Conservation (phyloP, 1,140 invertebrate species). For the Tetragnatha versicolor region DNA sequence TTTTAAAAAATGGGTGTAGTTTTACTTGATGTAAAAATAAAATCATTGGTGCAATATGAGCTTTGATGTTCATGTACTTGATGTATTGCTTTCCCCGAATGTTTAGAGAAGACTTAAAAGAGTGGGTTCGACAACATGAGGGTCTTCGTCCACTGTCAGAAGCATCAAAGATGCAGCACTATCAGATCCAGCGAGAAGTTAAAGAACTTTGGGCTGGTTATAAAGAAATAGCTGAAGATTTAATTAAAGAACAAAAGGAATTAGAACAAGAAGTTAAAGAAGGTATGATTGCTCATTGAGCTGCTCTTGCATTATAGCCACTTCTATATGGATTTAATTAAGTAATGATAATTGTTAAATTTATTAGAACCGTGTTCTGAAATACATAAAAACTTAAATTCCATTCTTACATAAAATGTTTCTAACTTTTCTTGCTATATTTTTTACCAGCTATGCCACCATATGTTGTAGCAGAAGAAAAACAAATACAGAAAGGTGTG, state of each 20-base stretch:
- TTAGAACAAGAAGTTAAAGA: conserved; percentile 52
- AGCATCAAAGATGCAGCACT: conserved; percentile 38
- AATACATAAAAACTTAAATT: no score
- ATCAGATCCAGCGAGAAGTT: conserved; percentile 48
- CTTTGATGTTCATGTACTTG: no score
- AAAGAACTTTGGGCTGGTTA: conserved; percentile 51
- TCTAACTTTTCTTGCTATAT: background rate
- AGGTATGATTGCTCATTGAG: background rate
- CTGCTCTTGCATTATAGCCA: background rate
- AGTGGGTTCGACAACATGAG: conserved; percentile 47
- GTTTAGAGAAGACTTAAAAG: conserved; percentile 39
- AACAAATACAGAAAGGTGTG: conserved; percentile 39
- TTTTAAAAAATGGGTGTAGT: no score
- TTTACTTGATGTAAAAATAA: no score
- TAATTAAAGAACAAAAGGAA: conserved; percentile 44
- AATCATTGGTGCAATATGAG: no score
- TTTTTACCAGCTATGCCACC: conserved; percentile 20
- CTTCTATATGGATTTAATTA: background rate
- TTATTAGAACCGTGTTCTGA: no score
- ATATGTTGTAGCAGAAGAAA: conserved; percentile 29
- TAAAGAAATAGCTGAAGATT: conserved; percentile 46
- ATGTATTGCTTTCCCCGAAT: background rate
- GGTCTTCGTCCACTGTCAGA: conserved; percentile 37
- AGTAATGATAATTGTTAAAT: background rate
- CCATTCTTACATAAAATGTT: background rate